These are phyloP conservation scores for Hydropsyche tenuis DNA, from an alignment of 1,140 invertebrate genomes.

Conservation along the genomic window DNA sequence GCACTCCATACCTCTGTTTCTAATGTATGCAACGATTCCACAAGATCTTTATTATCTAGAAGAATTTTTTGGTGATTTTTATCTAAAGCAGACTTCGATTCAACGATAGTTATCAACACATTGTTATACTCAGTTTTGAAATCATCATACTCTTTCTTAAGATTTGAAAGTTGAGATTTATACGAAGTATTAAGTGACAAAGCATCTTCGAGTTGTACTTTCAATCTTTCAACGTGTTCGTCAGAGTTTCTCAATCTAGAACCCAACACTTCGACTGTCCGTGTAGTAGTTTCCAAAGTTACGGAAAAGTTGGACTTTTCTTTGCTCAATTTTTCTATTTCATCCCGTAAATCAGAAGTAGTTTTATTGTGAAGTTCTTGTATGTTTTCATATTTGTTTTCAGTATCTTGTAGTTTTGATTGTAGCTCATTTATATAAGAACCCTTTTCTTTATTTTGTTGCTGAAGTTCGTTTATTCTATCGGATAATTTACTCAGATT, in stretches of 20 bases:
- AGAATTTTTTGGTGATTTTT: conserved; percentile 41
- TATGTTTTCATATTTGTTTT: background rate
- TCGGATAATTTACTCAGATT: conserved; percentile 1
- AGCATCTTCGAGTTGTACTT: conserved; percentile 55
- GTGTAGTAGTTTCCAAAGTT: conserved; percentile 58
- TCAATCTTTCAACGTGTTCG: conserved; percentile 58
- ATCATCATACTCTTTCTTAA: conserved; percentile 30
- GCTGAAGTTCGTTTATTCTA: background rate
- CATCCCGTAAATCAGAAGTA: conserved; percentile 10
- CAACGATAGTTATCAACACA: conserved; percentile 36
- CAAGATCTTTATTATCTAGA: conserved; percentile 30
- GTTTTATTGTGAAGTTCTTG: conserved; percentile 50
- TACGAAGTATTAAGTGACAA: background rate
- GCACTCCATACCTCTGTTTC: conserved; percentile 31
- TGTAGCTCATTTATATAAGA: too few species aligned
- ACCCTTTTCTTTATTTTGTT: background rate
- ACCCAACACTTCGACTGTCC: conserved; percentile 60
- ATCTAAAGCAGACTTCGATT: conserved; percentile 43
- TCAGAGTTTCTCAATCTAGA: conserved; percentile 59
- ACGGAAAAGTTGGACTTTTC: conserved; percentile 61
- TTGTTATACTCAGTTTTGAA: conserved; percentile 44
- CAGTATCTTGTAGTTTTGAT: background rate
- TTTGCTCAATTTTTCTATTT: conserved; percentile 56
- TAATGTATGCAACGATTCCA: conserved; percentile 24
- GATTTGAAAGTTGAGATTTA: conserved; percentile 3